Conservation (phyloP, 2,797 vertebrate genomes). For the Morus bassanus region DNA sequence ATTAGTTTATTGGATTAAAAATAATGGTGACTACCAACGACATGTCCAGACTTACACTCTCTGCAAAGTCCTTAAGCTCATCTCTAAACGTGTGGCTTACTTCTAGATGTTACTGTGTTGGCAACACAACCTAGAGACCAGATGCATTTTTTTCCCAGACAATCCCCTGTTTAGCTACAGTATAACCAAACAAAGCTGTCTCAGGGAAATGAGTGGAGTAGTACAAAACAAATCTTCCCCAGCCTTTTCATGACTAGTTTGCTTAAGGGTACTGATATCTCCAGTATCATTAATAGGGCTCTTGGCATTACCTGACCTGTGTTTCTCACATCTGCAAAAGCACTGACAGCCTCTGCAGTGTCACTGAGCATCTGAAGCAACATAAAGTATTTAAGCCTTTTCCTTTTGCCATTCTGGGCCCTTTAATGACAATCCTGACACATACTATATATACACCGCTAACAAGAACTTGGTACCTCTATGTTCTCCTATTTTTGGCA, state of each 20-base stretch:
- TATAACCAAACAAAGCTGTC: not conserved
- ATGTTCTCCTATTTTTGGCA: not conserved
- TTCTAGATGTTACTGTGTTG: not conserved
- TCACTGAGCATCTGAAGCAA: not conserved
- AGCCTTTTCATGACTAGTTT: not conserved
- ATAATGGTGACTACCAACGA: not conserved
- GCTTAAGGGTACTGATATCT: not conserved
- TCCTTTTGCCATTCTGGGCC: not conserved
- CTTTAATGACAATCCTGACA: not conserved
- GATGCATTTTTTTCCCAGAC: not conserved
- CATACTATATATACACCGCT: fast-evolving
- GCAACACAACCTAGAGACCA: not conserved
- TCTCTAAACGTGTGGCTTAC: not conserved
- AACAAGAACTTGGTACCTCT: not conserved
- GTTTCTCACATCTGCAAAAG: not conserved
- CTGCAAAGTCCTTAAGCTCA: not conserved
- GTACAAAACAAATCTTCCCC: not conserved
- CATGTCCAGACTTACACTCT: not conserved
- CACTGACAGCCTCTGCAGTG: not conserved
- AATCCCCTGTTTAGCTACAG: not conserved
- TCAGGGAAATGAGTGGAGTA: not conserved
- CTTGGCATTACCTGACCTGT: not conserved
- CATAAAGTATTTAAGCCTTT: not conserved
- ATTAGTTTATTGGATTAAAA: not conserved
- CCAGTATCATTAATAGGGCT: not conserved